Percentiles rank a stretch among this genome's conserved stretches.
Evolutionary conservation across 2,113 vertebrate species (phyloP).

Genomic region (Crypturellus undulatus): DNA sequence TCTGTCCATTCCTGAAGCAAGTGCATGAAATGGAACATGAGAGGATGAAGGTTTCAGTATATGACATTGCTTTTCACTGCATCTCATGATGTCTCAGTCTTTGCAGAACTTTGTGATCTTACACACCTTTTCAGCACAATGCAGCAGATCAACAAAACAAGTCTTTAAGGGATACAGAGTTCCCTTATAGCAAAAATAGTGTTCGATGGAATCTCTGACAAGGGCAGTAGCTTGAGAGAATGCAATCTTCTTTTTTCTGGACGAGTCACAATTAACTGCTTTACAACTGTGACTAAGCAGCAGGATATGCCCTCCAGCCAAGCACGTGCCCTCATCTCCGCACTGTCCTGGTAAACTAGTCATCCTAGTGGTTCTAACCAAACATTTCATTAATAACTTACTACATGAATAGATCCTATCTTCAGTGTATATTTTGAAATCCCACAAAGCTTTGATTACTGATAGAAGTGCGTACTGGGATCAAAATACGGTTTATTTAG

Average conservation of each 20-base stretch:
- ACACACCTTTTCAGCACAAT: not conserved
- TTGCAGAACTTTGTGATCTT: not conserved
- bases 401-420: not conserved
- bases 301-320: not conserved
- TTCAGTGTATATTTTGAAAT: not conserved
- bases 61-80: not conserved
- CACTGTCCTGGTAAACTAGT: not conserved
- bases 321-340: too few relatives aligned
- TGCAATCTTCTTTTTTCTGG: not conserved
- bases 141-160: not conserved
- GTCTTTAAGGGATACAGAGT: rapidly evolving
- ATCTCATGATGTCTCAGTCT: not conserved
- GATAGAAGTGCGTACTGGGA: too few relatives aligned
- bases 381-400: not conserved
- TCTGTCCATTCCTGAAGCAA: too few relatives aligned
- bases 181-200: not conserved
- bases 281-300: not conserved
- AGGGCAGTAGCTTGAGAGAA: not conserved
- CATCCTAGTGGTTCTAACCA: not conserved
- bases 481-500: too few relatives aligned
- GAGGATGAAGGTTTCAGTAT: too few relatives aligned
- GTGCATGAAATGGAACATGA: too few relatives aligned
- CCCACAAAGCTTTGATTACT: not conserved
- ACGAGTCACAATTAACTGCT: not conserved
- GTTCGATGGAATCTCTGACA: too few relatives aligned